Percentiles rank a stretch among this genome's conserved stretches.
phyloP scores from a whole-genome alignment of 2,797 vertebrate genomes.

The Sphenodon punctatus region DNA sequence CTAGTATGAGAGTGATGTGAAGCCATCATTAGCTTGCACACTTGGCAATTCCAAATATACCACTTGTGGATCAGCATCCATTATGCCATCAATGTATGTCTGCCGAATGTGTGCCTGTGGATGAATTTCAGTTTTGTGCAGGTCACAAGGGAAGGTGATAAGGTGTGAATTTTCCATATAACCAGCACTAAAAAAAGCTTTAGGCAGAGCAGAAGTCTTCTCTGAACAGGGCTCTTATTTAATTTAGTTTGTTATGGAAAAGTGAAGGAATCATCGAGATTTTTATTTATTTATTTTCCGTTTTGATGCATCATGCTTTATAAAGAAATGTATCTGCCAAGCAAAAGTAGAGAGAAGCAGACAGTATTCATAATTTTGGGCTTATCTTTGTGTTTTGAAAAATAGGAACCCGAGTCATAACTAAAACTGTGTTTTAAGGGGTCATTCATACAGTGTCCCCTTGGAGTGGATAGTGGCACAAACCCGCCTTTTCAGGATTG shows the following conservation, averaged over 20 bases:
- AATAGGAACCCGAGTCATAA: constrained; percentile 12
- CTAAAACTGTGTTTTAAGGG: constrained; percentile 9
- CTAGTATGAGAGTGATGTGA: background rate
- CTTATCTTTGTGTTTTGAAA: constrained; percentile 13
- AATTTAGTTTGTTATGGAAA: constrained; percentile 37
- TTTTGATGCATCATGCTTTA: constrained; percentile 2
- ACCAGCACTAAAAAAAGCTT: constrained; percentile 39
- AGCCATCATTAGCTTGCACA: background rate
- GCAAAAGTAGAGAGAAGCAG: background rate
- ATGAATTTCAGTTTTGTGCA: background rate
- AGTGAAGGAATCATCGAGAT: background rate
- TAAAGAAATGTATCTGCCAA: background rate
- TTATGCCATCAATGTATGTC: background rate
- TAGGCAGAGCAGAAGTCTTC: background rate
- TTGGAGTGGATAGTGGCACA: no score
- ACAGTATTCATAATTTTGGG: background rate
- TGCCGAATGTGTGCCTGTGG: background rate
- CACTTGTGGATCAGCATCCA: background rate
- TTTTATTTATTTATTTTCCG: constrained; percentile 18
- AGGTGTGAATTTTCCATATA: constrained; percentile 5
- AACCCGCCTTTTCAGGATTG: no score
- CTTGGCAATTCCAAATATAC: background rate
- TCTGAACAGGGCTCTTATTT: constrained; percentile 13
- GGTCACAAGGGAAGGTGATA: background rate
- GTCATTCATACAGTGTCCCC: no score